Conservation (phyloP, 2,797 vertebrate genomes). For the Cercopithecus diana region DNA sequence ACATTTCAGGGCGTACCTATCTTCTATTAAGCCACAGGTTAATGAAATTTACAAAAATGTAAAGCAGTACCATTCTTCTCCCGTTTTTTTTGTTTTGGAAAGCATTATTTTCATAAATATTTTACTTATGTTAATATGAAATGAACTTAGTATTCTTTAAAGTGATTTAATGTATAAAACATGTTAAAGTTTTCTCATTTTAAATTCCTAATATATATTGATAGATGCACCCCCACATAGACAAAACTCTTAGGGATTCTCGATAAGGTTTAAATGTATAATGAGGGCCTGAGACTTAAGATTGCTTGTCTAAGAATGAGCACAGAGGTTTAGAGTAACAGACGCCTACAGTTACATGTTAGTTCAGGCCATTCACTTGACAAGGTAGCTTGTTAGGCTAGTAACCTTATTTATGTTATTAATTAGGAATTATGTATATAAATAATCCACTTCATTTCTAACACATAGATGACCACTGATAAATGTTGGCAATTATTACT, state of each 20-base stretch:
- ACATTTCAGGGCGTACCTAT: not conserved
- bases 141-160: not conserved
- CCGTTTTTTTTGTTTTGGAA: constrained; percentile 9
- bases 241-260: not conserved
- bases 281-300: not conserved
- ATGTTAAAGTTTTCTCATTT: not conserved
- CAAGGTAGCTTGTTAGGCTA: not conserved
- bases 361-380: not conserved
- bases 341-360: not conserved
- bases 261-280: not conserved
- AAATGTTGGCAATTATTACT: not conserved
- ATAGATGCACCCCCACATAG: not conserved
- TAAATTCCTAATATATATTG: not conserved
- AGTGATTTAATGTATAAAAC: not conserved
- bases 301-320: not conserved
- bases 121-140: not conserved
- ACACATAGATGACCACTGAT: not conserved
- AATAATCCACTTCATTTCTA: not conserved
- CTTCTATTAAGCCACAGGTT: not conserved
- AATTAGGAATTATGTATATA: not conserved
- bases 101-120: not conserved
- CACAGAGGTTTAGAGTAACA: not conserved
- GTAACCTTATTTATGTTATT: not conserved
- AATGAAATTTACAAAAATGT: not conserved
- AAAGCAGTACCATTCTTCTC: not conserved